Evolutionary conservation across 2,797 vertebrate genomes (phyloP), one percentile per base, ranked within the genome.

Genomic region (Rhynchotus rufescens): DNA sequence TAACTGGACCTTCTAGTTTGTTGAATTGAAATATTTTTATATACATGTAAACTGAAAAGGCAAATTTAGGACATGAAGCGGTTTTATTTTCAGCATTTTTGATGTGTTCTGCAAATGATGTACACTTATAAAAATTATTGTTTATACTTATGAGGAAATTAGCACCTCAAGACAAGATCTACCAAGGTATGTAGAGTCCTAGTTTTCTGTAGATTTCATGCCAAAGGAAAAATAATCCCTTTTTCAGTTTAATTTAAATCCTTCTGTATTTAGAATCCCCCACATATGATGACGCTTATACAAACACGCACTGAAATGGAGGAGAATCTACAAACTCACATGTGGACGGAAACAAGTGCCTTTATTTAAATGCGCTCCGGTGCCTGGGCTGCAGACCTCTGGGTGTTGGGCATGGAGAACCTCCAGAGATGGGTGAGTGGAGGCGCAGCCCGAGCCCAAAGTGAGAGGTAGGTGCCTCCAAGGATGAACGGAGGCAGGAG

Each of bases 221-320:
- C 69, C n/a, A 61, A 73, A 71, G 49, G 28, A 71, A 74, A 45
- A 52, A 79, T 25, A 38, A 76, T 38, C 28, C 61, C n/a, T 22
- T 61, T 23, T 76, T 32, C 74, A 49, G 7, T 52, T 42, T 22
- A 42, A 60, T 36, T 20, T 44, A 19, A 23, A 1, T 2, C 32
- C 40, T 74, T 59, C 75, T 3, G 1, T 47, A 8, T 75, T 78
- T 59, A 68, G 44, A 86, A 28, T 1, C 6, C 88, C 12, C 22
- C 28, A 3, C 0, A 0, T 30, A 8, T 40, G 38, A 6, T 0
- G 3, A 11, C 22, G 19, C 75, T 69, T 67, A 21, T n/a, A 22
- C n/a, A 72, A 66, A 74, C 54, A 13, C 13, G 14, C 62, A 22
- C 20, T 84, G 71, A 76, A 14, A 79, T 91, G 85, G 89, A 93